phyloP scores from a whole-genome alignment of 2,797 vertebrate genomes.

The Characodon lateralis region DNA sequence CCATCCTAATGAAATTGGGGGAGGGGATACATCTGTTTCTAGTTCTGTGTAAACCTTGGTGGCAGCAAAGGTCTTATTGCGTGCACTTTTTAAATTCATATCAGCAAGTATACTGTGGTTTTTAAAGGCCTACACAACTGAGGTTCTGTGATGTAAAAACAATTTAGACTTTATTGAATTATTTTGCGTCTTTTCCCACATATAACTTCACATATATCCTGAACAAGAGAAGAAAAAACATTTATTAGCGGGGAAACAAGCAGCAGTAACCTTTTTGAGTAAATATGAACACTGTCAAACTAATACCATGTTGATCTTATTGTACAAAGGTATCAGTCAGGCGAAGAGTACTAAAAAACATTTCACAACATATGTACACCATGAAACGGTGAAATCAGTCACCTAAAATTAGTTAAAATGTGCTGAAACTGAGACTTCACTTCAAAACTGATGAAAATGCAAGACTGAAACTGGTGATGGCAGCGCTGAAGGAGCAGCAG shows the following conservation, averaged over 20 bases:
- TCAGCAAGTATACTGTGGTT: not conserved
- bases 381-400: too few species aligned
- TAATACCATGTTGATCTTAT: not conserved
- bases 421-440: not conserved
- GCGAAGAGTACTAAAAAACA: too few species aligned
- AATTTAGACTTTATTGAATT: not conserved
- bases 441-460: not conserved
- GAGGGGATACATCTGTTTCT: constrained; percentile 14
- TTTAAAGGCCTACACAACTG: not conserved
- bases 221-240: not conserved
- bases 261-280: not conserved
- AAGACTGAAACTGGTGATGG: not conserved
- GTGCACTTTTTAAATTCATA: not conserved
- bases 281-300: not conserved
- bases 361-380: too few species aligned
- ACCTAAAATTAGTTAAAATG: not conserved
- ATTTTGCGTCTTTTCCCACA: not conserved
- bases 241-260: not conserved
- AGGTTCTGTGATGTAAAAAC: not conserved
- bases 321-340: not conserved
- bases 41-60: not conserved
- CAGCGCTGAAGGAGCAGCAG: not conserved
- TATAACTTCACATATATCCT: not conserved
- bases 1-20: constrained; percentile 20
- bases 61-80: constrained; percentile 16